A percentile compares a stretch with the other conserved stretches of the same genome.
phyloP scores from a whole-genome alignment of 2,888 invertebrate species.

The Aphodius sticticus region DNA sequence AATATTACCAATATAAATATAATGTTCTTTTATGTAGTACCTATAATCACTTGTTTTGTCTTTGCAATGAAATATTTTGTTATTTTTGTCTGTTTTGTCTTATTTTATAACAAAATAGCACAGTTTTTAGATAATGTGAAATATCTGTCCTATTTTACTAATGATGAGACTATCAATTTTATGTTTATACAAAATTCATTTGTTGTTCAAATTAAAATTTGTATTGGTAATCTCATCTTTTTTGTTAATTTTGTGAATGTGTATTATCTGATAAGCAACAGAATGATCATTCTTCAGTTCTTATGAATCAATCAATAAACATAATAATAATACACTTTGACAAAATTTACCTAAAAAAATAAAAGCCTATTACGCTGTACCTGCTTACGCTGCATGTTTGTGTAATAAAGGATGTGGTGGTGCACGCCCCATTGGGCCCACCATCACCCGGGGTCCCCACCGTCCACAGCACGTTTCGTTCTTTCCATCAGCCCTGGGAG shows the following conservation, averaged over 20 bases:
- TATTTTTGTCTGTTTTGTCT: background rate
- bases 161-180: background rate
- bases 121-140: background rate
- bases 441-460: conserved; percentile 59
- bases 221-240: background rate
- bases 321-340: background rate
- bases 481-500: conserved; percentile 76
- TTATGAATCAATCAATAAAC: too few relatives aligned
- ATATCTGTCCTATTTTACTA: background rate
- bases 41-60: background rate
- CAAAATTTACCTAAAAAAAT: conserved; percentile 20
- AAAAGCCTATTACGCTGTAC: conserved; percentile 39
- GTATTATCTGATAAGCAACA: background rate
- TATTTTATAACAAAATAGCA: background rate
- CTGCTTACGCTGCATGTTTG: conserved; percentile 61
- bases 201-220: background rate
- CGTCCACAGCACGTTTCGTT: conserved; percentile 64
- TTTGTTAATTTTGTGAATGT: background rate
- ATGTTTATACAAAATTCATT: background rate
- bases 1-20: conserved; percentile 8
- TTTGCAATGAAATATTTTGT: background rate
- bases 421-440: conserved; percentile 59
- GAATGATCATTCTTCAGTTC: too few relatives aligned
- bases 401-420: conserved; percentile 63
- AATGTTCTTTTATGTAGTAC: background rate